Evolutionary conservation across 2,888 invertebrate species (phyloP).

Genomic region (Mayetiola destructor): DNA sequence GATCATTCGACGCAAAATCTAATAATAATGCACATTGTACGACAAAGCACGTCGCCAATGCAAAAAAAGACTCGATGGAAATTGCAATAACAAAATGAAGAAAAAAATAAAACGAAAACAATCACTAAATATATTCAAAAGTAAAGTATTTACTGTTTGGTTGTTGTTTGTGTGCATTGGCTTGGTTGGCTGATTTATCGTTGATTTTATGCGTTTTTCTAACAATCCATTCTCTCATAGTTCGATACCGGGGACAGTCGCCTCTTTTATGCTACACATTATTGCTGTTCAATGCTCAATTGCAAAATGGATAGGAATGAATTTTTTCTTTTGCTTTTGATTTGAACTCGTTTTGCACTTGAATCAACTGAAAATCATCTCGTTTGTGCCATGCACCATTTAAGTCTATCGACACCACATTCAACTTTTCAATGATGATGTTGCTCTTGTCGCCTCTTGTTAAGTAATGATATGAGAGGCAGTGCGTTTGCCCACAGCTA

Average conservation of each 20-base stretch:
- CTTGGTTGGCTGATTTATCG: constrained; percentile 12
- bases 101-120: background rate
- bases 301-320: too few relatives aligned
- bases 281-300: too few relatives aligned
- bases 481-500: background rate
- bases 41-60: background rate
- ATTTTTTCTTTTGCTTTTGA: too few relatives aligned
- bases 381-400: constrained; percentile 12
- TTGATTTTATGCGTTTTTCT: constrained; percentile 5
- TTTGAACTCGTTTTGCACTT: too few relatives aligned
- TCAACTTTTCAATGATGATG: too few relatives aligned
- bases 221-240: too few relatives aligned
- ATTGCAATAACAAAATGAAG: background rate
- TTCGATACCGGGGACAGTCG: too few relatives aligned
- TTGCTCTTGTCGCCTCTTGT: background rate
- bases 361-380: too few relatives aligned
- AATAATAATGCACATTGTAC: constrained; percentile 9
- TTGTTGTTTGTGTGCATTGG: too few relatives aligned
- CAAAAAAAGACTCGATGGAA: background rate
- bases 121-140: constrained; percentile 7
- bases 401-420: constrained; percentile 8
- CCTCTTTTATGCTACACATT: too few relatives aligned
- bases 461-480: background rate
- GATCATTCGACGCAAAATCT: constrained; percentile 10
- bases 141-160: constrained; percentile 8